These are phyloP conservation scores for Saccostrea glomerata DNA, from an alignment of 1,140 invertebrate genomes.

Conservation along the genomic window DNA sequence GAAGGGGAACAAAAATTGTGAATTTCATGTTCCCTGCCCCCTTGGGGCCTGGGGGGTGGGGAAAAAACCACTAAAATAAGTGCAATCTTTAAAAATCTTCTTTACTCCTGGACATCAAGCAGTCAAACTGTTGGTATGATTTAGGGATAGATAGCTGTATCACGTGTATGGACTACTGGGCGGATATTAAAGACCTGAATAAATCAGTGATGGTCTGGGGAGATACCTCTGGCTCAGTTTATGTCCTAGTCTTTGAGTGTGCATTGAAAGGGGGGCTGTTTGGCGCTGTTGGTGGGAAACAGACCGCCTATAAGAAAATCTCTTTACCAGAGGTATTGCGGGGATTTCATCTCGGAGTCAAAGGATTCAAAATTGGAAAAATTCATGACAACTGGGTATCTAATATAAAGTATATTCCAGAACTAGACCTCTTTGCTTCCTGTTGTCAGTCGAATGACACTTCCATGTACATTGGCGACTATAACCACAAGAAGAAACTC, in stretches of 20 bases:
- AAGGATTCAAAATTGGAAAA: constrained; percentile 55
- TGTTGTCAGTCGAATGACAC: constrained; percentile 64
- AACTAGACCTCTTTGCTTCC: constrained; percentile 65
- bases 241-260: constrained; percentile 63
- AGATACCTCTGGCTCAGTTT: constrained; percentile 70
- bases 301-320: constrained; percentile 58
- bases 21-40: too few relatives aligned
- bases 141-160: constrained; percentile 64
- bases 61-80: too few relatives aligned
- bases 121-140: too few relatives aligned
- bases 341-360: constrained; percentile 62
- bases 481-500: constrained; percentile 63
- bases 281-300: constrained; percentile 58
- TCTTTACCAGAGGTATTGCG: constrained; percentile 63
- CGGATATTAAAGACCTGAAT: constrained; percentile 61
- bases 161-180: constrained; percentile 72
- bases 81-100: too few relatives aligned
- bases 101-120: too few relatives aligned
- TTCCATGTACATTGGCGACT: constrained; percentile 66
- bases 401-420: constrained; percentile 66
- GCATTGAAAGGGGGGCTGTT: constrained; percentile 63
- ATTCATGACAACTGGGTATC: constrained; percentile 72
- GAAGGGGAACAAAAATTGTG: too few relatives aligned
- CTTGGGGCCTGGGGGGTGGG: too few relatives aligned
- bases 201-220: constrained; percentile 68